Conservation (phyloP, 2,888 invertebrate species). For the Epicampocera succincta region DNA sequence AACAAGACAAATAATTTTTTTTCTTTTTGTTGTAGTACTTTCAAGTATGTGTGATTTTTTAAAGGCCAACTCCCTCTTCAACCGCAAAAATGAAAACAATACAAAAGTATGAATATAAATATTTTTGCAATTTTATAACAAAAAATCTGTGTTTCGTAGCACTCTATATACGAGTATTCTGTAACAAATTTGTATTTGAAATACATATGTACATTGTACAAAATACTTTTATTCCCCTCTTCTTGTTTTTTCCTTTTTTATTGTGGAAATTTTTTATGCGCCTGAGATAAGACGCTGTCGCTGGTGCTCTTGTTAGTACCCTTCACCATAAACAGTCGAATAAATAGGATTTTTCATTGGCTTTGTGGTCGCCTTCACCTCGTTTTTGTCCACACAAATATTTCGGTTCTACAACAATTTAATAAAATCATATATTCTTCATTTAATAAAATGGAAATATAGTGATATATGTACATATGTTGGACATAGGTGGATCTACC, state of each 20-base stretch:
- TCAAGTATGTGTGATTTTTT: slow-evolving; percentile 49
- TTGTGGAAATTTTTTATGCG: slow-evolving; percentile 39
- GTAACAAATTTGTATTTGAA: slow-evolving; percentile 57
- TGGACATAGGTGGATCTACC: no score
- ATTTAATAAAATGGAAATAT: no score
- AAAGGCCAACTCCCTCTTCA: slow-evolving; percentile 41
- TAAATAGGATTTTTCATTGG: background rate
- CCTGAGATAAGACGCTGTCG: slow-evolving; percentile 30
- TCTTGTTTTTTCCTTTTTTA: slow-evolving; percentile 22
- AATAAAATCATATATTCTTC: no score
- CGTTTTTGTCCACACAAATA: no score
- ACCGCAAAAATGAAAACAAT: background rate
- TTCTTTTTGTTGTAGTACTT: slow-evolving; percentile 25
- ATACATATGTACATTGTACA: no score
- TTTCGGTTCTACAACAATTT: no score
- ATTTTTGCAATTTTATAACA: slow-evolving; percentile 33
- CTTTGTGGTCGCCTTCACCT: background rate
- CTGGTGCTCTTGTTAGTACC: slow-evolving; percentile 11
- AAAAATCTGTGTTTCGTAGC: slow-evolving; percentile 10
- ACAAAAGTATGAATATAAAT: background rate
- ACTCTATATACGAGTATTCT: slow-evolving; percentile 14
- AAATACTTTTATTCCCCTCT: slow-evolving; percentile 38
- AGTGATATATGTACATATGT: no score
- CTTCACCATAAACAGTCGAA: background rate
- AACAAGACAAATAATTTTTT: slow-evolving; percentile 3